phyloP scores from a whole-genome alignment of 2,113 vertebrate species.

The Perognathus longimembris region DNA sequence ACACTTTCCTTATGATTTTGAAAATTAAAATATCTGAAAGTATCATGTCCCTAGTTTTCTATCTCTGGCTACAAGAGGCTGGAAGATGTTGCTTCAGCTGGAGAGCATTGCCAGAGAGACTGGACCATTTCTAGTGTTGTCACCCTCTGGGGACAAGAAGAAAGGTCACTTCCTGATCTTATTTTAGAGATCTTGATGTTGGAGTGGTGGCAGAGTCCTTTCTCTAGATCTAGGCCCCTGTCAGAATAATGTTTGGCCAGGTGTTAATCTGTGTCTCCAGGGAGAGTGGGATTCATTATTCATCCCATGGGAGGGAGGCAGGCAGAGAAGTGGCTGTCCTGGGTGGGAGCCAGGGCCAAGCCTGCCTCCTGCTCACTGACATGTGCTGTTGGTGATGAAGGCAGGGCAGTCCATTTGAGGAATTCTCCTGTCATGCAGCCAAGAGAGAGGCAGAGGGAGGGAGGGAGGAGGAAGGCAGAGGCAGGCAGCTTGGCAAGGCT shows the following conservation, averaged over 20 bases:
- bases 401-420: constrained; percentile 90
- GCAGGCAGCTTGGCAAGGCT: constrained; percentile 63
- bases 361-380: constrained; percentile 89
- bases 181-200: constrained; percentile 76
- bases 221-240: constrained; percentile 75
- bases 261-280: constrained; percentile 89
- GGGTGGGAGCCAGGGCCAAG: constrained; percentile 83
- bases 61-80: not conserved
- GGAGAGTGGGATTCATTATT: constrained; percentile 88
- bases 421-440: constrained; percentile 91
- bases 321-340: constrained; percentile 83
- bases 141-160: constrained; percentile 30
- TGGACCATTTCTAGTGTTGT: constrained; percentile 73
- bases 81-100: constrained; percentile 57
- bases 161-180: constrained; percentile 8
- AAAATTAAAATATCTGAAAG: not conserved
- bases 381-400: constrained; percentile 89
- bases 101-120: constrained; percentile 72
- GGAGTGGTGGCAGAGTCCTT: constrained; percentile 68
- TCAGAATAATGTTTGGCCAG: constrained; percentile 90
- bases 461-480: constrained; percentile 4
- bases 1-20: not conserved
- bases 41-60: not conserved
- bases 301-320: constrained; percentile 75
- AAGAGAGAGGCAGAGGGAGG: constrained; percentile 73